A percentile compares a stretch with the other conserved stretches of the same genome.
Evolutionary conservation across 2,888 invertebrate species (phyloP).

Genomic region (Julus scanicus): DNA sequence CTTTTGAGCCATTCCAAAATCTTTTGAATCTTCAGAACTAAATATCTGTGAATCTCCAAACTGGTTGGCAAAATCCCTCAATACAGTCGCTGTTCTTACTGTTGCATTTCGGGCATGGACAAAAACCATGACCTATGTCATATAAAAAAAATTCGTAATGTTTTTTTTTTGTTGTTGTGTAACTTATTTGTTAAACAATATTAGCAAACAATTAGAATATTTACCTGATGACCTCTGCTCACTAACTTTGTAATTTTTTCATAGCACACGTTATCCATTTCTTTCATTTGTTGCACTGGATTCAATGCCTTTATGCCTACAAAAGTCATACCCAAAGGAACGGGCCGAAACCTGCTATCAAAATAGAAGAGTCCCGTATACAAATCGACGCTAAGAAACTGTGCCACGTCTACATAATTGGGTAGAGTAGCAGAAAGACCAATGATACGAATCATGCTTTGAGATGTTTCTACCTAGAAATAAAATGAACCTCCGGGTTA

Average conservation of each 20-base stretch:
- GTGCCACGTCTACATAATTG: conserved; percentile 96
- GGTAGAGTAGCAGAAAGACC: conserved; percentile 97
- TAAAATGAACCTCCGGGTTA: not conserved
- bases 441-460: conserved; percentile 96
- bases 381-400: conserved; percentile 93
- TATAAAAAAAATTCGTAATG: no score
- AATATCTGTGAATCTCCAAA: conserved; percentile 73
- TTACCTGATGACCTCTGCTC: conserved; percentile 86
- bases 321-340: conserved; percentile 91
- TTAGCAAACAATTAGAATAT: not conserved
- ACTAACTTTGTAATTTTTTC: conserved; percentile 90
- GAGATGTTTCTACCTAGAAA: conserved; percentile 80
- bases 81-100: conserved; percentile 82
- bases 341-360: conserved; percentile 92
- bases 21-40: conserved; percentile 70
- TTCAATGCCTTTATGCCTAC: conserved; percentile 82
- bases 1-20: conserved; percentile 77
- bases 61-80: conserved; percentile 84
- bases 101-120: conserved; percentile 98
- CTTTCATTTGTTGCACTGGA: conserved; percentile 73
- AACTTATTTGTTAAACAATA: not conserved
- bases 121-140: conserved; percentile 87
- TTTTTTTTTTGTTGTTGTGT: not conserved
- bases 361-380: conserved; percentile 92
- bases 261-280: conserved; percentile 93